phyloP scores from a whole-genome alignment of 1,140 invertebrate species.

The Solenopsis invicta region DNA sequence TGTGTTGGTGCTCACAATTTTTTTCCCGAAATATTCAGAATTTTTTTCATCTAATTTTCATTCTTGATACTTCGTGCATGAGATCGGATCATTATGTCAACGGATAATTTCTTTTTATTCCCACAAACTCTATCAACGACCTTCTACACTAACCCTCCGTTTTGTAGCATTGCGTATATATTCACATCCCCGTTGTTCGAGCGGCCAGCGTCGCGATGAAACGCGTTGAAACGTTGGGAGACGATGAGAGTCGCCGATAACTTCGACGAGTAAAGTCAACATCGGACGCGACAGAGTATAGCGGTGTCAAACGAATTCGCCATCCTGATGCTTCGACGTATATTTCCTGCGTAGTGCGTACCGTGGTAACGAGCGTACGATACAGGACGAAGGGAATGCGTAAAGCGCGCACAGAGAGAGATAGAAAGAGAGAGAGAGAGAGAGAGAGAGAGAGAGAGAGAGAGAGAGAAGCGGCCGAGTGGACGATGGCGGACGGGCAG shows the following conservation, averaged over 20 bases:
- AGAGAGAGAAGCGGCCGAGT: neutral
- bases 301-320: constrained; percentile 12
- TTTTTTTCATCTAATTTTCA: neutral
- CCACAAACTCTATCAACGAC: neutral
- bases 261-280: constrained; percentile 37
- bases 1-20: neutral
- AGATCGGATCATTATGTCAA: neutral
- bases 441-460: too few species aligned
- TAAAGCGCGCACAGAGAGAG: neutral
- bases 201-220: constrained; percentile 31
- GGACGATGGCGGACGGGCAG: constrained; percentile 7
- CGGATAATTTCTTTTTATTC: neutral
- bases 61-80: neutral
- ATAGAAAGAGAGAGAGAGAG: too few species aligned
- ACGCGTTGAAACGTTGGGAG: constrained; percentile 45
- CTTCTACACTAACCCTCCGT: neutral
- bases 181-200: constrained; percentile 41
- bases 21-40: neutral
- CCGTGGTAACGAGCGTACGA: constrained; percentile 22
- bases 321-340: neutral
- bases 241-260: constrained; percentile 63
- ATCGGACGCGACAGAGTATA: constrained; percentile 42
- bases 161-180: neutral
- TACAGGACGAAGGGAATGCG: constrained; percentile 37
- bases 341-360: constrained; percentile 11